Percentiles rank a stretch among this genome's conserved stretches.
phyloP scores from a whole-genome alignment of 2,888 invertebrate genomes.

The Catocala nupta region DNA sequence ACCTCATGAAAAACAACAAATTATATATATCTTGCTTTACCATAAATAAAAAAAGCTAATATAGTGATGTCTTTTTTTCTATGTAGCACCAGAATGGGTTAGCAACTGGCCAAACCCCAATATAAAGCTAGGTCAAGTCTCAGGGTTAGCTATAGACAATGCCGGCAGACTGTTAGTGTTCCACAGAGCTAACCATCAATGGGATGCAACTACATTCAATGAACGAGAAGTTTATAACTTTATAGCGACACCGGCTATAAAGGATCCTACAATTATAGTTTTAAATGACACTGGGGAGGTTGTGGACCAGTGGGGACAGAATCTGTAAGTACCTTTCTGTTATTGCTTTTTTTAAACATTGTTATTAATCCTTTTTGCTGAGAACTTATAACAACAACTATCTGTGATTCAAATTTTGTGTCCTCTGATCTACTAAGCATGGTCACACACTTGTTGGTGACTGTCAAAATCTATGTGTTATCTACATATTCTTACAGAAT shows the following conservation, averaged over 20 bases:
- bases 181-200: conserved; percentile 91
- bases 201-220: conserved; percentile 89
- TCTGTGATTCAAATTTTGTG: too few relatives aligned
- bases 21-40: too few relatives aligned
- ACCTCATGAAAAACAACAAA: too few relatives aligned
- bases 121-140: conserved; percentile 91
- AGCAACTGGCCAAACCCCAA: conserved; percentile 86
- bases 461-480: too few relatives aligned
- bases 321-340: conserved; percentile 85
- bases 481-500: too few relatives aligned
- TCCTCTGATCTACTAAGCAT: too few relatives aligned
- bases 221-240: conserved; percentile 85
- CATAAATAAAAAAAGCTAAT: not conserved
- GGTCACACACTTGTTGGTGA: too few relatives aligned
- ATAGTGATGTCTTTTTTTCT: not conserved
- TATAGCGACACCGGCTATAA: conserved; percentile 87
- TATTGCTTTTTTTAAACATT: too few relatives aligned
- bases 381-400: too few relatives aligned
- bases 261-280: conserved; percentile 88
- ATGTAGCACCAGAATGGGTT: conserved; percentile 85
- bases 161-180: conserved; percentile 93
- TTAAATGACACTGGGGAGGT: conserved; percentile 89
- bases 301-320: conserved; percentile 90
- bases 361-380: too few relatives aligned
- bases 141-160: conserved; percentile 92